Conservation (phyloP, 2,797 vertebrate genomes). For the Scyliorhinus canicula region DNA sequence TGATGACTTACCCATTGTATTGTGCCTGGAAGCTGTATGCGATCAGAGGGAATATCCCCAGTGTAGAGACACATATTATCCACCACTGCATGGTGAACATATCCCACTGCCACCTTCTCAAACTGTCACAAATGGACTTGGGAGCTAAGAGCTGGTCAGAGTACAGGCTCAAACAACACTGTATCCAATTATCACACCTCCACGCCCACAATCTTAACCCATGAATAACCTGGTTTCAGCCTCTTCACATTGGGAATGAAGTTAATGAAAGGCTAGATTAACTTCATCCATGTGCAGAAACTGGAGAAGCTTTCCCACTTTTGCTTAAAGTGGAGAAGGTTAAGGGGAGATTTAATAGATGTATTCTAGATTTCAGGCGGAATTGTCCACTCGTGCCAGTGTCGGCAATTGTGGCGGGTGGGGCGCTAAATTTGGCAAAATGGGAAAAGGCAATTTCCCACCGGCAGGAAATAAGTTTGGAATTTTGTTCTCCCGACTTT, state of each 20-base stretch:
- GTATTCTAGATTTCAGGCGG: background rate
- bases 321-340: background rate
- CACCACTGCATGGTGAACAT: background rate
- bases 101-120: background rate
- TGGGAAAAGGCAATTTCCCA: no score
- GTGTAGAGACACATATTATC: background rate
- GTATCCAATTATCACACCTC: no score
- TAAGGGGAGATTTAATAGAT: background rate
- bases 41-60: background rate
- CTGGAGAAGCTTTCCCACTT: background rate
- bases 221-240: background rate
- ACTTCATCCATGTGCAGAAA: background rate
- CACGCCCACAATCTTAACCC: background rate
- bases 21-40: background rate
- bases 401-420: no score
- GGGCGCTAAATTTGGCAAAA: no score
- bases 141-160: background rate
- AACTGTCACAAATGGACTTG: background rate
- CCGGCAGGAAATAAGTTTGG: no score
- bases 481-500: no score
- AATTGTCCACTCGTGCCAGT: no score
- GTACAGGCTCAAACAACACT: background rate
- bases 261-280: background rate
- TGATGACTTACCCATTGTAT: conserved; percentile 10
- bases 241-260: background rate